A percentile compares a stretch with the other conserved stretches of the same genome.
Evolutionary conservation across 2,113 vertebrate species (phyloP).

Genomic region (Cyprinodon tularosa): DNA sequence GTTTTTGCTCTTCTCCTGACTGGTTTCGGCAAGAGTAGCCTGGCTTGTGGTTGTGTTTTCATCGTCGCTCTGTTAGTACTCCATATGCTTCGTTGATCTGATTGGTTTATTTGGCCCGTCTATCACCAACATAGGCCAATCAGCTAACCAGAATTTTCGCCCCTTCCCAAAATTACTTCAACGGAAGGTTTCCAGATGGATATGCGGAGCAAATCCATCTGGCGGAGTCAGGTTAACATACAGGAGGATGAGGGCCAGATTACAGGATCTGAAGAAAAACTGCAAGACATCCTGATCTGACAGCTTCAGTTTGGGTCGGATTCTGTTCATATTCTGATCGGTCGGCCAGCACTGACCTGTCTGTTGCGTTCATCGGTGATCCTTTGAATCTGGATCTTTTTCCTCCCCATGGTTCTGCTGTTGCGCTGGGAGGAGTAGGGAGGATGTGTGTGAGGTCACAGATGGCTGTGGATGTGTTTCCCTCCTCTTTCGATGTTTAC

Average conservation of each 20-base stretch:
- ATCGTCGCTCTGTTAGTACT: too few species aligned
- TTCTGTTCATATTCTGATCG: background rate
- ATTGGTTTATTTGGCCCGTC: too few species aligned
- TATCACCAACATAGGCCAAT: too few species aligned
- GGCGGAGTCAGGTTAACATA: too few species aligned
- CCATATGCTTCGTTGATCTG: too few species aligned
- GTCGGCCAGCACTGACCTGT: conserved; percentile 81
- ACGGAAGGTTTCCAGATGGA: too few species aligned
- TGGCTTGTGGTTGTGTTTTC: too few species aligned
- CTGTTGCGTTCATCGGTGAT: conserved; percentile 97
- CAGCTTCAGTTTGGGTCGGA: conserved; percentile 1
- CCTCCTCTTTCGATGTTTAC: conserved; percentile 20
- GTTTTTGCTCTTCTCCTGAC: too few species aligned
- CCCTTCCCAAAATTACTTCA: too few species aligned
- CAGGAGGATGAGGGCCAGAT: background rate
- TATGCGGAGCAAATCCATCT: too few species aligned
- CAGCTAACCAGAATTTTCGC: too few species aligned
- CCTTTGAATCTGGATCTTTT: conserved; percentile 99
- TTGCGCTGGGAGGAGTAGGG: conserved; percentile 56
- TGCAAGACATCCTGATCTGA: background rate
- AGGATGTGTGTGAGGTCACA: conserved; percentile 45
- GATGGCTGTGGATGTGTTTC: conserved; percentile 15
- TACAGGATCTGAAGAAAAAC: background rate
- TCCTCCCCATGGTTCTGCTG: conserved; percentile 91
- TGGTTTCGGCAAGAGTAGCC: too few species aligned